Evolutionary conservation across 2,888 invertebrate genomes (phyloP).

Genomic region (Spilarctia lutea): DNA sequence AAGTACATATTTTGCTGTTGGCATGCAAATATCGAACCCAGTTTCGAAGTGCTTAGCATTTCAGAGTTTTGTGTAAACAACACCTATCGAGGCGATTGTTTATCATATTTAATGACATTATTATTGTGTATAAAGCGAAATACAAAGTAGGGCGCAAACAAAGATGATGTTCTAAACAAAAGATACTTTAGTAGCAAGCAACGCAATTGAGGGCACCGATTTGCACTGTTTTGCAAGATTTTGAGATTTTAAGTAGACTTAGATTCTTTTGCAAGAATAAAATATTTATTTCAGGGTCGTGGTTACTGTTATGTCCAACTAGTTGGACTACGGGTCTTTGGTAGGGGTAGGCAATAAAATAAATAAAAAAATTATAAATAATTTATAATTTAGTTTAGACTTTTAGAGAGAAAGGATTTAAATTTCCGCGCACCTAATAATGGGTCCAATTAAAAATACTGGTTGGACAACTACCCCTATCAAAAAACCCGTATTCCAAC

Average conservation of each 20-base stretch:
- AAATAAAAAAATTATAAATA: no score
- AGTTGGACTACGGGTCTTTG: no score
- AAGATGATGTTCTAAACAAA: slow-evolving; percentile 48
- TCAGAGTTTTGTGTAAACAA: slow-evolving; percentile 11
- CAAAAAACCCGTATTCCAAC: no score
- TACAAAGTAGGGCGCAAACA: slow-evolving; percentile 42
- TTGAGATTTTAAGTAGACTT: slow-evolving; percentile 26
- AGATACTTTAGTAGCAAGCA: slow-evolving; percentile 47
- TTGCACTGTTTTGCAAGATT: slow-evolving; percentile 50
- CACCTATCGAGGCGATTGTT: slow-evolving; percentile 15
- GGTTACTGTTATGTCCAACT: no score
- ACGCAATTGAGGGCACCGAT: slow-evolving; percentile 53
- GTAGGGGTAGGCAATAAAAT: no score
- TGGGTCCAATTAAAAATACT: no score
- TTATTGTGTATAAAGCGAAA: slow-evolving; percentile 19
- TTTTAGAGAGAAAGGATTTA: no score
- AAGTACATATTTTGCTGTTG: background rate
- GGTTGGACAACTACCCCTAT: no score
- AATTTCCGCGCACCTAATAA: no score
- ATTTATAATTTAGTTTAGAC: no score
- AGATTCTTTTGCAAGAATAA: slow-evolving; percentile 21
- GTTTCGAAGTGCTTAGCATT: background rate
- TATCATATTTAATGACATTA: slow-evolving; percentile 32
- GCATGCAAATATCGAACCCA: background rate
- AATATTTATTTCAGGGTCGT: slow-evolving; percentile 10